A percentile compares a stretch with the other conserved stretches of the same genome.
Evolutionary conservation across 2,113 vertebrate genomes (phyloP).

Genomic region (Taxidea taxus): DNA sequence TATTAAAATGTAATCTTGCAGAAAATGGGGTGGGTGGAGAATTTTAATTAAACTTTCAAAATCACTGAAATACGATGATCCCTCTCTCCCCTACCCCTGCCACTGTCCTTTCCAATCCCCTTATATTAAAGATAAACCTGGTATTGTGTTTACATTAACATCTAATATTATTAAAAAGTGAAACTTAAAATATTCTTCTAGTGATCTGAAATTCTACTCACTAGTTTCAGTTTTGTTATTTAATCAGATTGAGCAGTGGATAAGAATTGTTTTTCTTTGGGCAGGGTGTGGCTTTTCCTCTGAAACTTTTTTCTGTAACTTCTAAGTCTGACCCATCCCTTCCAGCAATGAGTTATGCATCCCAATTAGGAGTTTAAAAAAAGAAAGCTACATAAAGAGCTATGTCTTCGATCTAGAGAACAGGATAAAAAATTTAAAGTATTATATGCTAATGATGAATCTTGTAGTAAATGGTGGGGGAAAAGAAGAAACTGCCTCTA

Average conservation of each 20-base stretch:
- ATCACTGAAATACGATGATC: neutral
- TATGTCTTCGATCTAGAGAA: constrained; percentile 31
- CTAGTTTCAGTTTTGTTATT: neutral
- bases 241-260: neutral
- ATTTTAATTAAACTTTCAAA: constrained; percentile 19
- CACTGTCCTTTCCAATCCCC: neutral
- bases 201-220: neutral
- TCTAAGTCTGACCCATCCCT: constrained; percentile 32
- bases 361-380: neutral
- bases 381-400: neutral
- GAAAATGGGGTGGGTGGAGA: neutral
- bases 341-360: neutral
- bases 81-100: too few relatives aligned
- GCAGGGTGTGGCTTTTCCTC: constrained; percentile 13
- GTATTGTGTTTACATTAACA: neutral
- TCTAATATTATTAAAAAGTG: neutral
- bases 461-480: neutral
- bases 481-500: neutral
- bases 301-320: constrained; percentile 38
- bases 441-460: neutral
- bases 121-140: neutral
- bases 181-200: neutral
- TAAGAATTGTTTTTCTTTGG: constrained; percentile 30
- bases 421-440: neutral
- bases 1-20: neutral